Percentiles rank a stretch among this genome's conserved stretches.
Evolutionary conservation across 2,797 vertebrate species (phyloP).

Genomic region (Pempheris klunzingeri): DNA sequence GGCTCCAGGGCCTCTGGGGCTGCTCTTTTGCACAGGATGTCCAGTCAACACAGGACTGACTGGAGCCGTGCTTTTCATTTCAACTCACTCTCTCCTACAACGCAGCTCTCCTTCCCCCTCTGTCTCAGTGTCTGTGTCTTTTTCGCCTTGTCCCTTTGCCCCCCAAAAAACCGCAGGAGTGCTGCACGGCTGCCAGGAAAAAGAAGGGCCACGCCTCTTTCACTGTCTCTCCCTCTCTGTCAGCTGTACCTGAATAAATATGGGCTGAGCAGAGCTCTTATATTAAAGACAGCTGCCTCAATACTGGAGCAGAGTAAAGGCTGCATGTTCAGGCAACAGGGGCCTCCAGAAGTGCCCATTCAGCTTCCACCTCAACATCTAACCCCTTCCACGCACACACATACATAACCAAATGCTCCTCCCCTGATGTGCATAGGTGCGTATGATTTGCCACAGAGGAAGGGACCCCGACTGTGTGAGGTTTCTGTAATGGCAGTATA

Average conservation of each 20-base stretch:
- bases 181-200: slow-evolving; percentile 79
- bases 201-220: slow-evolving; percentile 76
- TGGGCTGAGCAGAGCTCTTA: slow-evolving; percentile 78
- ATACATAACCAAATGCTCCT: slow-evolving; percentile 37
- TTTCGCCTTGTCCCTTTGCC: slow-evolving; percentile 77
- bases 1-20: slow-evolving; percentile 62
- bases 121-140: slow-evolving; percentile 65
- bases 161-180: slow-evolving; percentile 79
- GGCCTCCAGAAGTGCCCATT: slow-evolving; percentile 73
- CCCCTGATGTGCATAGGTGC: slow-evolving; percentile 69
- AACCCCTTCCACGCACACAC: slow-evolving; percentile 20
- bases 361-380: slow-evolving; percentile 59
- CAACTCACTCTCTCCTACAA: slow-evolving; percentile 49
- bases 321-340: slow-evolving; percentile 70
- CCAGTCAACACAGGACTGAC: slow-evolving; percentile 70
- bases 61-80: slow-evolving; percentile 64
- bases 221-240: slow-evolving; percentile 72
- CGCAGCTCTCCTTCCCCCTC: slow-evolving; percentile 39
- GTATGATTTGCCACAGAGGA: slow-evolving; percentile 66
- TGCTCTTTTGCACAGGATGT: slow-evolving; percentile 69
- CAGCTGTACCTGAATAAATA: slow-evolving; percentile 87
- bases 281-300: slow-evolving; percentile 88
- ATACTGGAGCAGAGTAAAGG: slow-evolving; percentile 66
- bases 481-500: slow-evolving; percentile 51
- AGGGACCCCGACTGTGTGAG: slow-evolving; percentile 56